Evolutionary conservation across 2,797 vertebrate species (phyloP), one percentile per base, ranked within the genome.

Genomic region (Spea hammondii): DNA sequence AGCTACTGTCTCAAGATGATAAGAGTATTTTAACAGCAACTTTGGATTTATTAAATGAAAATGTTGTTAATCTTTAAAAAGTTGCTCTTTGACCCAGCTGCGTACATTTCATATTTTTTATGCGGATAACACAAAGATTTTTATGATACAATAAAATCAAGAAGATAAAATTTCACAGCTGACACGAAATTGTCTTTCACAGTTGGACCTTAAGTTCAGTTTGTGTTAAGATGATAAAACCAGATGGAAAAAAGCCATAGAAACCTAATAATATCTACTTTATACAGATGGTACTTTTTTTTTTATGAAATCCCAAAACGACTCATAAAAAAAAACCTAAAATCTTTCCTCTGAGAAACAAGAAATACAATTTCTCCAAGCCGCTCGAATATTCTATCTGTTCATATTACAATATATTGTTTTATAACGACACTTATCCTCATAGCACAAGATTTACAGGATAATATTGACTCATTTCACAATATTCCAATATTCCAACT

Each of bases 221-320:
- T 32, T 32, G 32, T 32, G 32, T 32, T 32, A 32, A 32, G 32
- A 53, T 65, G 46, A 75, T 32, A 62, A 55, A 46, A 55, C 13
- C 11, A 48, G 51, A 75, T 32, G 50, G 51, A 75, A 17, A 48
- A 14, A 67, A 5, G 8, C 46, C 74, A 51, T 7, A 14, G 9
- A 8, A 5, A 55, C 12, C 48, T 55, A 55, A 46, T 57, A 47
- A 17, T 8, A 51, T 66, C 64, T 50, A 46, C 5, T 1, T 65
- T 1, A 65, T 65, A 45, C 49, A 74, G 32, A 74, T 8, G 17
- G 60, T 50, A 62, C 13, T 11, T 14, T 14, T 10, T 10, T 10
- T 71, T 12, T 45, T 7, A 17, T 48, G 49, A 75, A 17, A 75
- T 67, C 14, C 13, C 47, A 13, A 76, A 46, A 76, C 11, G 65